Evolutionary conservation across 2,113 vertebrate genomes (phyloP).

Genomic region (Ceratotherium simum): DNA sequence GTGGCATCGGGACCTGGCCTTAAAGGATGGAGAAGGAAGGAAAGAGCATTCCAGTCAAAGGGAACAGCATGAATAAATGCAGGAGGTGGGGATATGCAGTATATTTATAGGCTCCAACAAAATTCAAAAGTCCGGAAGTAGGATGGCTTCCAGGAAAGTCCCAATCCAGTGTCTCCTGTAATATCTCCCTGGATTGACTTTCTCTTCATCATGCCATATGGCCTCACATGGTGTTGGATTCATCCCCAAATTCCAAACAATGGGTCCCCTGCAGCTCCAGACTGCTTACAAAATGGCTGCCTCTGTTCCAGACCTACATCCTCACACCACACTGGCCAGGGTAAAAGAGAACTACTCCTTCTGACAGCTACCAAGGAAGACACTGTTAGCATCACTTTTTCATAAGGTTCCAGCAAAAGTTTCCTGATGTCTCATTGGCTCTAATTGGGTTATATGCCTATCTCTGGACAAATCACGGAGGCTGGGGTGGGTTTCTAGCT

Average conservation of each 20-base stretch:
- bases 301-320: background rate
- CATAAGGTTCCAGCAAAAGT: background rate
- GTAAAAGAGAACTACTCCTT: background rate
- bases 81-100: background rate
- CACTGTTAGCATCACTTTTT: background rate
- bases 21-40: background rate
- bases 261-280: background rate
- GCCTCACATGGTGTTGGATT: background rate
- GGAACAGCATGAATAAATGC: background rate
- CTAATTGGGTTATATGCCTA: background rate
- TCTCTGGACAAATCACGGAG: background rate
- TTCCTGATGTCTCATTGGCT: constrained; percentile 46
- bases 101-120: background rate
- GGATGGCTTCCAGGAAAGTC: background rate
- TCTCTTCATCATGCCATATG: background rate
- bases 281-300: constrained; percentile 3
- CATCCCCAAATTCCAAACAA: background rate
- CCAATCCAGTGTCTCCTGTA: background rate
- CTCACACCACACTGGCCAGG: background rate
- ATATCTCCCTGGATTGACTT: background rate
- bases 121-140: background rate
- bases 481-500: background rate
- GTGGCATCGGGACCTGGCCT: background rate
- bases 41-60: constrained; percentile 32
- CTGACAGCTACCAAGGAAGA: background rate